Evolutionary conservation across 1,140 invertebrate species (phyloP).

Genomic region (Drosophila mayri): DNA sequence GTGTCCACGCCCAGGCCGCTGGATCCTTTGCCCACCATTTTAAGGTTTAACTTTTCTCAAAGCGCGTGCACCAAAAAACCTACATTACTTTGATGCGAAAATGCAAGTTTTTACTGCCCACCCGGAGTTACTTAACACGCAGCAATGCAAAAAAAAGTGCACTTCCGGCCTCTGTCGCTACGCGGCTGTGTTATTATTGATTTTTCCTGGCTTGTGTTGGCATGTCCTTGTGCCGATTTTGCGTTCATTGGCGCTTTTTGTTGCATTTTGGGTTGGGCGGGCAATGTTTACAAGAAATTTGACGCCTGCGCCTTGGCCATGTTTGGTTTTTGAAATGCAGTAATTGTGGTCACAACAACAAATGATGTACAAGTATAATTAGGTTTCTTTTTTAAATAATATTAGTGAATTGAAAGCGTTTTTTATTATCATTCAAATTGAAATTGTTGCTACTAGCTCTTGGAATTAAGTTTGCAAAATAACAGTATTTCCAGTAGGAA

Average conservation of each 20-base stretch:
- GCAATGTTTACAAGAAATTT: conserved; percentile 66
- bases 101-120: conserved; percentile 4
- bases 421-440: background rate
- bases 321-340: conserved; percentile 52
- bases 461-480: background rate
- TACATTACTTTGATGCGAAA: conserved; percentile 22
- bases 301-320: conserved; percentile 53
- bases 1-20: conserved; percentile 52
- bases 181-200: conserved; percentile 68
- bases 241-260: conserved; percentile 62
- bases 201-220: conserved; percentile 61
- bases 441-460: background rate
- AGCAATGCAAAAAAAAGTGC: conserved; percentile 53
- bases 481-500: conserved; percentile 12
- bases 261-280: conserved; percentile 58
- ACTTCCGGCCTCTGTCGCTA: conserved; percentile 65
- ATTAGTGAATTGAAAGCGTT: background rate
- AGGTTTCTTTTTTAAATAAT: background rate
- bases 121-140: conserved; percentile 32
- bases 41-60: conserved; percentile 1
- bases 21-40: conserved; percentile 76
- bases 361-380: background rate
- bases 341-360: conserved; percentile 19
- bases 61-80: conserved; percentile 1
- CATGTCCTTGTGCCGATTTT: conserved; percentile 74